Evolutionary conservation across 2,113 vertebrate genomes (phyloP), one percentile per base, ranked within the genome.

Genomic region (Nesoenas mayeri): DNA sequence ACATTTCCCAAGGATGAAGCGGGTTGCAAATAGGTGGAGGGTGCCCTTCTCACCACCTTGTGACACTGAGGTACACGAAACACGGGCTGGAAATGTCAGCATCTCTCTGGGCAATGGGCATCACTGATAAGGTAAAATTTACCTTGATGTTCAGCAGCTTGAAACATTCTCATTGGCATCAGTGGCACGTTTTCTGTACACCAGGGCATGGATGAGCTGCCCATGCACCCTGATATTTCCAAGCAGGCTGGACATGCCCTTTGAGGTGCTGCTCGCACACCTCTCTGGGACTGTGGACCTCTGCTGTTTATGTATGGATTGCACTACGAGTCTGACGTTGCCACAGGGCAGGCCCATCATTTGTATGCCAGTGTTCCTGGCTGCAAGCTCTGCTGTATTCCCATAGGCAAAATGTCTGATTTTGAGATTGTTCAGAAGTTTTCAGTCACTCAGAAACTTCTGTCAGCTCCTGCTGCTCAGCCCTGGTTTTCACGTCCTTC

Each of bases 381-480:
- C 60, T 2, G 1, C 24, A 57, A 85, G 40, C n/a, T 80, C 51
- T 77, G 58, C 36, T 88, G 54, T 80, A 79, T 92, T 96, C 85
- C 90, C 79, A 62, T 2, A 77, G 64, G 88, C 60, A 90, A 90
- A 92, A 70, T 0, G 0, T 62, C 79, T 93, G 75, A 70, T 90
- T 92, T 78, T 6, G 12, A 56, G 67, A 51, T 38, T 1, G 4
- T 79, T 92, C 79, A 73, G 19, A 94, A 95, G 88, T 92, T 92
- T 73, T 47, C 36, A n/a, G n/a, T 54, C 3, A 2, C 74, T 90
- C 44, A 56, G 57, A 90, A 88, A 85, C 60, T 88, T 90, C 85
- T 83, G 67, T 88, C 74, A 73, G 44, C 50, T 96, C 79, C 79
- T 40, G 25, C 79, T 85, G 88, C 54, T 88, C 92, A 85, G 85